Percentiles rank a stretch among this genome's conserved stretches.
Evolutionary conservation across 2,113 vertebrate species (phyloP).

Genomic region (Cyprinus carpio): DNA sequence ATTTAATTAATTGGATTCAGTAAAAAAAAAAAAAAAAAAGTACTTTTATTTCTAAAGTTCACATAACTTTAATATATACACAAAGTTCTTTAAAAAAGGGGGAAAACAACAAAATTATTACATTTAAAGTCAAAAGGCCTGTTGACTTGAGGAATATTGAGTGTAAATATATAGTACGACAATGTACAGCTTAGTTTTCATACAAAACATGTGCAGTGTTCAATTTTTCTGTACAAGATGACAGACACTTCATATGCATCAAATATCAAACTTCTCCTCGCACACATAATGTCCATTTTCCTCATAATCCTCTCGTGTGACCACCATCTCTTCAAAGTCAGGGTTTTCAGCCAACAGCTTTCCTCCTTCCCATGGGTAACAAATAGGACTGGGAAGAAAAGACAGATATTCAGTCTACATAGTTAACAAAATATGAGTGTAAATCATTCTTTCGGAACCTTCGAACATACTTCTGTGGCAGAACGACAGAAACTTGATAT

Average conservation of each 20-base stretch:
- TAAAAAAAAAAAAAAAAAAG: too few relatives aligned
- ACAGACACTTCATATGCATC: constrained; percentile 46
- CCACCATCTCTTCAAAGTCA: constrained; percentile 95
- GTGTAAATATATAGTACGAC: neutral
- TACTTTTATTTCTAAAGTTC: neutral
- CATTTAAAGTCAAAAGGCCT: neutral
- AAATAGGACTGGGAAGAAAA: constrained; percentile 83
- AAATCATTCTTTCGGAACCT: neutral
- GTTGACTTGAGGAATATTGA: neutral
- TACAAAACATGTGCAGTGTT: neutral
- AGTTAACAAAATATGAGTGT: neutral
- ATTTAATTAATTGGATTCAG: neutral
- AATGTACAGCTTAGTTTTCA: neutral
- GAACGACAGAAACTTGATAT: constrained; percentile 86
- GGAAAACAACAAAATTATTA: neutral
- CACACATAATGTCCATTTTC: constrained; percentile 95
- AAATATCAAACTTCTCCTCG: constrained; percentile 98
- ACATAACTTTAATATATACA: constrained; percentile 21
- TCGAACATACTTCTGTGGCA: constrained; percentile 87
- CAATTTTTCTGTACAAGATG: neutral
- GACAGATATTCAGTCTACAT: neutral
- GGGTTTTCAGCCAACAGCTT: constrained; percentile 92
- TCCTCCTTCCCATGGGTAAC: constrained; percentile 94
- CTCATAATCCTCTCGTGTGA: constrained; percentile 96
- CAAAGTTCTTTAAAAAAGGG: neutral